Conservation (phyloP, 53 echinoderm and acorn worm genomes). For the Pentamera pediparva region DNA sequence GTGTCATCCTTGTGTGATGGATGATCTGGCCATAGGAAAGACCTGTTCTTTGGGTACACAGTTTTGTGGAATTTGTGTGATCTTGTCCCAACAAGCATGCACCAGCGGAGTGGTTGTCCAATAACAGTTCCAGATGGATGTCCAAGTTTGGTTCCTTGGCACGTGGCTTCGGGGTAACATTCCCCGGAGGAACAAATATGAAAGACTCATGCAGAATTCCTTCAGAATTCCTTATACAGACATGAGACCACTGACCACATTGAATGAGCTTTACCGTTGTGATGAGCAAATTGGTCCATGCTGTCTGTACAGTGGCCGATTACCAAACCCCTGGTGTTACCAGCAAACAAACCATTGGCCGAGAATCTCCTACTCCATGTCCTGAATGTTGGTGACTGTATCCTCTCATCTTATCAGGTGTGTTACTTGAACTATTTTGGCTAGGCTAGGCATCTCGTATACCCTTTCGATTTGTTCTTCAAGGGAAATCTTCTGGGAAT, state of each 20-base stretch:
- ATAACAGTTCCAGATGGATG: not conserved
- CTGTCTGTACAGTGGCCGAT: not conserved
- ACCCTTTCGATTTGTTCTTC: not conserved
- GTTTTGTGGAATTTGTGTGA: not conserved
- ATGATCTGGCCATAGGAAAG: not conserved
- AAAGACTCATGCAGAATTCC: not conserved
- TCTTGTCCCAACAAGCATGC: not conserved
- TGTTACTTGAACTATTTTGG: not conserved
- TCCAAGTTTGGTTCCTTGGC: conserved; percentile 1
- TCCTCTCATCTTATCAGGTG: not conserved
- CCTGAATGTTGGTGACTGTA: not conserved
- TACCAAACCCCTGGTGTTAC: not conserved
- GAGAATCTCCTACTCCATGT: not conserved
- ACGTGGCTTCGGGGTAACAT: not conserved
- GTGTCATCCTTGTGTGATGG: too few relatives aligned
- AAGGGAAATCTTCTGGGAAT: not conserved
- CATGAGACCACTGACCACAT: not conserved
- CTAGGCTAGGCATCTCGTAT: too few relatives aligned
- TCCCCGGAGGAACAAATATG: not conserved
- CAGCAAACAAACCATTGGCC: not conserved
- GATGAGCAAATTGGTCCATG: not conserved
- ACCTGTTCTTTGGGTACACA: not conserved
- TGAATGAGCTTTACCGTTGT: too few relatives aligned
- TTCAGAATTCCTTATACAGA: not conserved
- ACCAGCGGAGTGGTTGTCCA: not conserved